Base-by-base conservation (phyloP, 1,140 invertebrate genomes). In the Caenorhabditis briggsae region DNA sequence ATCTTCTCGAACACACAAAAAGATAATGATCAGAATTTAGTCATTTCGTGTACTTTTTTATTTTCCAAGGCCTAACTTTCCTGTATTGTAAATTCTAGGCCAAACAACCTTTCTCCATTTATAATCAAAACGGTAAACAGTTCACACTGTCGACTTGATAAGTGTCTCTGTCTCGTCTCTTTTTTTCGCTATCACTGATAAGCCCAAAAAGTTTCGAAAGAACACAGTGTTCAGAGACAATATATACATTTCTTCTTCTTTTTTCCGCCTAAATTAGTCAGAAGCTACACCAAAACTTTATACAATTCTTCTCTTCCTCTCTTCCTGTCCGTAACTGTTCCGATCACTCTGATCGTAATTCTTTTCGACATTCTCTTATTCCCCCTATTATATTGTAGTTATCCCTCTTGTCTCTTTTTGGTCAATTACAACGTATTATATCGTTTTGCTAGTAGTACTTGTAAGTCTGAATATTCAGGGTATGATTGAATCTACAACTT, bases 401-500 rank as follows among this genome's bases (percentile, higher is more conserved):
- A 53, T 53, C 50, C 50, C 50, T 33, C 33, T 33, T 5, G 33
- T 46, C n/a, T 70, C 33, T 74, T 50, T 23, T 43, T 18, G 43
- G 14, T 5, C 46, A 33, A 33, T 41, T 14, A 41, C 43, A n/a
- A 43, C 18, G 33, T 70, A 58, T 58, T 8, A n/a, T 46, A 70
- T 70, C 65, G 61, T 64, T 64, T 64, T 64, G 23, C 18, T 59
- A 59, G 16, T 59, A n/a, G 9, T 59, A n/a, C 14, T 59, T 59
- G 9, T 18, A 8, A 59, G 16, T 59, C 14, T 20, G 16, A 59
- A 16, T 59, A 59, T 65, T 65, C 46, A 78, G 70, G 70, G 70
- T 78, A 78, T 78, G 70, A 78, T 78, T 78, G 70, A 78, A 78
- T 78, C 70, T 78, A 78, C 70, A 78, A 78, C 70, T 78, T 78